Base-by-base conservation (phyloP, 2,888 invertebrate species). In the Microctonus hyperodae region DNA sequence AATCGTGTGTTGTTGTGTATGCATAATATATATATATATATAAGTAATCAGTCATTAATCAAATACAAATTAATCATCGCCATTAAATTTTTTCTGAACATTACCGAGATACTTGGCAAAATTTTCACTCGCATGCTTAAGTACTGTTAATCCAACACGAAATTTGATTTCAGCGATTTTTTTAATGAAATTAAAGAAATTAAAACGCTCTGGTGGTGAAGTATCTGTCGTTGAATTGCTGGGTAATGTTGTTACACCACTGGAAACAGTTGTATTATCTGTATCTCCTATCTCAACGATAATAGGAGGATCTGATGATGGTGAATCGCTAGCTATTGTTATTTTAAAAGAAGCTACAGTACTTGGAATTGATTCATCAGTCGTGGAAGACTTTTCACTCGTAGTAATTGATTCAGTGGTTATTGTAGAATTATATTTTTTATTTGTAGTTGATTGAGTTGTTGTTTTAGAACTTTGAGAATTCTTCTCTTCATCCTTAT, bases 91-190 rank as follows among this genome's bases (percentile, higher is more conserved):
- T 70, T 83, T 83, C 70, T 91, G 89, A 70, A 91, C 88, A 73
- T 86, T 86, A 62, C 87, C 86, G 50, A 91, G 83, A 79, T 91
- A 91, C 75, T 87, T 88, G 33, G 89, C 89, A 58, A 92, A 84
- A 5, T 89, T 88, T 62, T 90, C 88, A 10, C 91, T 90, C 2
- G 91, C 90, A 66, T 88, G 89, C 76, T 90, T 89, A 16, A 92
- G 80, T 69, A 92, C 86, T 66, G 90, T 89, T 63, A 92, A 79
- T 0, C 92, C 91, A 55, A 92, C 81, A 75, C 88, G 86, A 33
- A 92, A 85, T 81, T 92, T 92, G 63, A 91, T 87, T 76, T 91
- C 90, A 1, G 91, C 86, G 44, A 92, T 82, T 72, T 89, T 88
- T 77, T 87, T 88, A 20, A 92, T 78, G 65, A 91, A 86, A 13